Evolutionary conservation across 2,888 invertebrate genomes (phyloP).

Genomic region (Protonemura montana): DNA sequence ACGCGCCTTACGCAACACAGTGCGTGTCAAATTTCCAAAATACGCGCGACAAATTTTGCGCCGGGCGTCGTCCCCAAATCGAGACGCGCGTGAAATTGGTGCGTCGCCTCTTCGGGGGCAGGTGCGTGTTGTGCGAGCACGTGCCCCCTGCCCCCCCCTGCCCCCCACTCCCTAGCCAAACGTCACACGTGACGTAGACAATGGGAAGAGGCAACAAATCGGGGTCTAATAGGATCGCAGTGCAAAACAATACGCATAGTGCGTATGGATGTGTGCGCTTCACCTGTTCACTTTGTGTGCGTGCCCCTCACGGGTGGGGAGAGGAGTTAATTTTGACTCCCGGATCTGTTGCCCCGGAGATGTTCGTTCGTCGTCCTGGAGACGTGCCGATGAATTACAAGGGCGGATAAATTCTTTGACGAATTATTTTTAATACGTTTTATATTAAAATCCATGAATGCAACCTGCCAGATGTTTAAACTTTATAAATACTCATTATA

Average conservation of each 20-base stretch:
- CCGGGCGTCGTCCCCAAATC: neutral
- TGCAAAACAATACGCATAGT: constrained; percentile 43
- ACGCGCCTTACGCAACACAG: constrained; percentile 1
- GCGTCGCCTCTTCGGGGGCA: constrained; percentile 9
- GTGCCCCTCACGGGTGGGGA: constrained; percentile 30
- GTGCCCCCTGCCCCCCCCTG: constrained; percentile 18
- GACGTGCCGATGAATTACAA: neutral
- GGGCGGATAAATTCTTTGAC: constrained; percentile 7
- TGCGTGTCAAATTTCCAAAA: constrained; percentile 31
- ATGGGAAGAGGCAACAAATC: constrained; percentile 44
- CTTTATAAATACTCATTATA: no score
- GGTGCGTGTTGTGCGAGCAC: constrained; percentile 40
- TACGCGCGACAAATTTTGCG: constrained; percentile 33
- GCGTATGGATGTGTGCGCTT: constrained; percentile 41
- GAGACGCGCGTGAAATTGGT: constrained; percentile 39
- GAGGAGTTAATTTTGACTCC: neutral
- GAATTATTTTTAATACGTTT: neutral
- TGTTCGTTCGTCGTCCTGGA: neutral
- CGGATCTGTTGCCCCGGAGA: neutral
- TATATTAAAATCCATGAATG: neutral
- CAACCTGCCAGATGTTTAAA: constrained; percentile 3
- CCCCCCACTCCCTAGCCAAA: neutral
- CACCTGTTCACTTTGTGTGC: constrained; percentile 44
- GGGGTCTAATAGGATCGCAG: constrained; percentile 44
- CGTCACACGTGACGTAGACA: constrained; percentile 47